Evolutionary conservation across 23 tunicate genomes (phyloP).

Genomic region (Diplosoma virens): DNA sequence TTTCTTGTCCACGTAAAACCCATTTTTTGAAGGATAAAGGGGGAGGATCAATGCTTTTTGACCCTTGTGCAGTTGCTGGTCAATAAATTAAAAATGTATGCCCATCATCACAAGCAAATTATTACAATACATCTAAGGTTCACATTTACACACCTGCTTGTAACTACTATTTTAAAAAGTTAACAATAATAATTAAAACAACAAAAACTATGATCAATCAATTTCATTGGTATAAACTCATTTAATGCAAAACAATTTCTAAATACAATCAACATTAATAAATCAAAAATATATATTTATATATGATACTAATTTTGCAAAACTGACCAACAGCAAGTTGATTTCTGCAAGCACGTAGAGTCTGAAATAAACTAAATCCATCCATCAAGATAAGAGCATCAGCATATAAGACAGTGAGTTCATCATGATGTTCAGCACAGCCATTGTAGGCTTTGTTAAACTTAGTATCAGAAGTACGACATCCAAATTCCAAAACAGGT

Average conservation of each 20-base stretch:
- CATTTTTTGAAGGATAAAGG: constrained; percentile 82
- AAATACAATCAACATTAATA: no score
- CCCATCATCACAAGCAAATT: no score
- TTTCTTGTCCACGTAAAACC: constrained; percentile 53
- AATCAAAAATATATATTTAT: no score
- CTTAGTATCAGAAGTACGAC: constrained; percentile 32
- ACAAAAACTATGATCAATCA: no score
- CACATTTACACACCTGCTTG: no score
- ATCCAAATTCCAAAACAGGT: constrained; percentile 44
- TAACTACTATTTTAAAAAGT: no score
- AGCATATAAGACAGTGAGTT: constrained; percentile 57
- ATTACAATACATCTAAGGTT: no score
- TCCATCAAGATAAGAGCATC: constrained; percentile 53
- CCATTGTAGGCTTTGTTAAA: constrained; percentile 8
- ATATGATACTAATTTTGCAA: no score
- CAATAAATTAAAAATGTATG: no score
- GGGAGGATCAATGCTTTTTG: constrained; percentile 52
- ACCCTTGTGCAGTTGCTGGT: constrained; percentile 73
- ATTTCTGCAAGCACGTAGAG: constrained; percentile 75
- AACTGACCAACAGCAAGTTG: constrained; percentile 63
- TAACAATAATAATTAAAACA: no score
- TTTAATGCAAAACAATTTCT: no score
- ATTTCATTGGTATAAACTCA: no score
- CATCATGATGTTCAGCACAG: constrained; percentile 54
- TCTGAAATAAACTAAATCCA: constrained; percentile 83